Evolutionary conservation across 2,888 invertebrate genomes (phyloP), one percentile per base, ranked within the genome.

Genomic region (Mythimna impura): DNA sequence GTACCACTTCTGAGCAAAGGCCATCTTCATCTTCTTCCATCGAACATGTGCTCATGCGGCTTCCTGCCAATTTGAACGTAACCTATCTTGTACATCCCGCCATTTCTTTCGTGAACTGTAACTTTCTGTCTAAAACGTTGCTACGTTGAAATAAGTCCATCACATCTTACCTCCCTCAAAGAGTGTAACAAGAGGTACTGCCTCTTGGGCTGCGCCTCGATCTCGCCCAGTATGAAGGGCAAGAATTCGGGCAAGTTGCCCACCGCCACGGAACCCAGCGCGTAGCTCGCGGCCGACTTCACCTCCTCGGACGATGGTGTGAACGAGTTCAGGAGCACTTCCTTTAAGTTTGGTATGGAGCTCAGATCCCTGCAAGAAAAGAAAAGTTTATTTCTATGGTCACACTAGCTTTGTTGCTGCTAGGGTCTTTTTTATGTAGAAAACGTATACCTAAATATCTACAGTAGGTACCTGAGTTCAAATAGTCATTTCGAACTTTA

Each of bases 111-210:
- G 20, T 50, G 6, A 14, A 5, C 14, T 14, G 17, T 5, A 14
- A 47, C 43, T 9, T 17, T 47, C 5, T 47, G 6, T 20, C 50
- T 20, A 9, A n/a, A 52, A 0, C 14, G 14, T 43, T 30, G 3
- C 43, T 1, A 17, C 34, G 12, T 40, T 6, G 2, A 65, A 43
- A 43, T 43, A 55, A 22, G 22, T 17, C 7, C 34, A 66, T 12
- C 17, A 67, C 6, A 36, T 70, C 88, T 87, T 88, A 98, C 99
- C 97, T 99, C 99, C 97, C 99, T 99, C 10, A 99, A 96, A 2
- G 99, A 99, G 95, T 99, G 99, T 77, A 99, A 95, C 66, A 99
- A 96, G 54, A 99, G 97, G 93, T 99, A 99, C 92, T 99, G 99
- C 73, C 99, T 97, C 92, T 98, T 99, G 0, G 99, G 99, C 91